Percentiles rank a stretch among this genome's conserved stretches.
Evolutionary conservation across 2,888 invertebrate species (phyloP).

Genomic region (Heliconius hortense): DNA sequence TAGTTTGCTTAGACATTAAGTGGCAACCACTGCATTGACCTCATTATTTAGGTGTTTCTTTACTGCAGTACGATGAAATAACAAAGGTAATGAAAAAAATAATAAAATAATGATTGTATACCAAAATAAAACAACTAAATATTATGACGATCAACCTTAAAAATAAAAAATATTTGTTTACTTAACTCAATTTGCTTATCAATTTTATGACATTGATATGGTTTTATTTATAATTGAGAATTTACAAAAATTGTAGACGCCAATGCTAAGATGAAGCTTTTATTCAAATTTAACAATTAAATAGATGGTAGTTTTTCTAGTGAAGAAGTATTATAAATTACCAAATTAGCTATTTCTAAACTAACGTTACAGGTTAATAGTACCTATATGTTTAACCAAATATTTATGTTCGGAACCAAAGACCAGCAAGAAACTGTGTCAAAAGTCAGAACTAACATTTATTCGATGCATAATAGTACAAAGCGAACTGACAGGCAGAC

Average conservation of each 20-base stretch:
- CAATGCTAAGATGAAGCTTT: not conserved
- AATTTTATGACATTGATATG: too few relatives aligned
- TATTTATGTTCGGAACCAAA: not conserved
- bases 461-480: slow-evolving; percentile 35
- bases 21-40: slow-evolving; percentile 79
- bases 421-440: not conserved
- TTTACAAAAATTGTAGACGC: not conserved
- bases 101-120: not conserved
- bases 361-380: not conserved
- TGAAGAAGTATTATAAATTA: not conserved
- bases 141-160: not conserved
- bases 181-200: too few relatives aligned
- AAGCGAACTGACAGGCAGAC: slow-evolving; percentile 52
- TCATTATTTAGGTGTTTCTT: slow-evolving; percentile 74
- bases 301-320: not conserved
- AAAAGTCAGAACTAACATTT: slow-evolving; percentile 33
- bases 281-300: not conserved
- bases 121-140: not conserved
- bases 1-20: slow-evolving; percentile 78
- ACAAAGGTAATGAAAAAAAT: not conserved
- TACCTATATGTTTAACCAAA: too few relatives aligned
- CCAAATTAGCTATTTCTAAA: not conserved
- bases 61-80: slow-evolving; percentile 52
- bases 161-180: too few relatives aligned
- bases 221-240: too few relatives aligned